Conservation (phyloP, 2,797 vertebrate genomes). For the Oreortyx pictus region DNA sequence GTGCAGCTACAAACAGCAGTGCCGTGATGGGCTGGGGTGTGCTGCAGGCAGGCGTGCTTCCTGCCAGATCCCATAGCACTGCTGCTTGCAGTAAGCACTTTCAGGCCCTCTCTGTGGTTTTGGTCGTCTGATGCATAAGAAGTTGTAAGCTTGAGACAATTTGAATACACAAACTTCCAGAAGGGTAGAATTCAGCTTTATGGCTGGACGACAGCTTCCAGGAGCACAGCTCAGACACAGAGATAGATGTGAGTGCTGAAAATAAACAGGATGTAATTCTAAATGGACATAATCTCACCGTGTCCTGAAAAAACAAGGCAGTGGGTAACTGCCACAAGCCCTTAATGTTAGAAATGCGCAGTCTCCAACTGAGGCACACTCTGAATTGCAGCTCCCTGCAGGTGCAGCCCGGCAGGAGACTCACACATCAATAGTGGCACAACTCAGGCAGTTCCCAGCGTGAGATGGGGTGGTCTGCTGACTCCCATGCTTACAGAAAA, state of each 20-base stretch:
- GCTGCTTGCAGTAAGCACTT: accelerated
- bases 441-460: background rate
- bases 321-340: background rate
- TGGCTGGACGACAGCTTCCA: background rate
- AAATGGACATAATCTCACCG: background rate
- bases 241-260: background rate
- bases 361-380: background rate
- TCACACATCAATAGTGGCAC: background rate
- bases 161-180: background rate
- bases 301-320: background rate
- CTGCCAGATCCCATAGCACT: background rate
- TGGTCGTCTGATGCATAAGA: accelerated
- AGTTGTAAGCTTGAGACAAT: background rate
- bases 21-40: background rate
- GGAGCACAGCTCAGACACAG: background rate
- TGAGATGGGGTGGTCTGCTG: background rate
- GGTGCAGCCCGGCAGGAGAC: background rate
- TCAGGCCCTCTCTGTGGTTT: background rate
- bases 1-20: background rate
- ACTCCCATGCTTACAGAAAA: background rate
- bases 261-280: background rate
- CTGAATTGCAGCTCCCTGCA: background rate
- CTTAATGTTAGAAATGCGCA: background rate
- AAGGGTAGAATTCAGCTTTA: background rate
- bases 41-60: background rate